Evolutionary conservation across 2,113 vertebrate genomes (phyloP).

Genomic region (Tamias sibiricus): DNA sequence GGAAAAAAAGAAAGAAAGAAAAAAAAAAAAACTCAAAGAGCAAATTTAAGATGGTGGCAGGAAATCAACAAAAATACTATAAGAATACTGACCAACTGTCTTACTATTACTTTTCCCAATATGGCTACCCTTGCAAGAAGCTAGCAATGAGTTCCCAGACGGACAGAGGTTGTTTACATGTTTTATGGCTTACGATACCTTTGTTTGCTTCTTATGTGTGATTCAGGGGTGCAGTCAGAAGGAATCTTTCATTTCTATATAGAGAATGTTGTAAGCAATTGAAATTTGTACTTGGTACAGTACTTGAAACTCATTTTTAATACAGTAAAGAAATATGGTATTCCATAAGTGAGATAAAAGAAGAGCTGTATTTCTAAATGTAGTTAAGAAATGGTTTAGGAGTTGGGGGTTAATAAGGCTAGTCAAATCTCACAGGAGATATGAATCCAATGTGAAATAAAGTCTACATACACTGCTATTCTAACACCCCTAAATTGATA

Average conservation of each 20-base stretch:
- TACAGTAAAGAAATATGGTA: neutral
- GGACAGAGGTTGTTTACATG: neutral
- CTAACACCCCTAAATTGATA: neutral
- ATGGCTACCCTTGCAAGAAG: conserved; percentile 55
- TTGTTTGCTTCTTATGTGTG: neutral
- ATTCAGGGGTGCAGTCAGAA: neutral
- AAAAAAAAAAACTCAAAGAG: conserved; percentile 58
- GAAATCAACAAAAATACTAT: conserved; percentile 82
- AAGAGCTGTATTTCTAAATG: neutral
- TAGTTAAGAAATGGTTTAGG: neutral
- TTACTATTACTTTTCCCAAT: conserved; percentile 40
- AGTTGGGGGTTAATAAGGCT: neutral
- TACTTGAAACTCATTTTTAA: neutral
- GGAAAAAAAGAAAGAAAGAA: no score
- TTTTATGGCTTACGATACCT: neutral
- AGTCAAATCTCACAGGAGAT: neutral
- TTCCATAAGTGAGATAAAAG: neutral
- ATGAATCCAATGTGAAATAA: neutral
- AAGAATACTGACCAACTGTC: conserved; percentile 81
- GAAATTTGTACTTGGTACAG: neutral
- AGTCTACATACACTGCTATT: neutral
- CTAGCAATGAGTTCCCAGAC: conserved; percentile 29
- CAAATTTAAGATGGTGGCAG: conserved; percentile 84
- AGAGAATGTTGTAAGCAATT: neutral
- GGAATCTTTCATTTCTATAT: neutral